A percentile compares a stretch with the other conserved stretches of the same genome.
phyloP scores from a whole-genome alignment of 2,797 vertebrate genomes.

The Gambusia yucatana region DNA sequence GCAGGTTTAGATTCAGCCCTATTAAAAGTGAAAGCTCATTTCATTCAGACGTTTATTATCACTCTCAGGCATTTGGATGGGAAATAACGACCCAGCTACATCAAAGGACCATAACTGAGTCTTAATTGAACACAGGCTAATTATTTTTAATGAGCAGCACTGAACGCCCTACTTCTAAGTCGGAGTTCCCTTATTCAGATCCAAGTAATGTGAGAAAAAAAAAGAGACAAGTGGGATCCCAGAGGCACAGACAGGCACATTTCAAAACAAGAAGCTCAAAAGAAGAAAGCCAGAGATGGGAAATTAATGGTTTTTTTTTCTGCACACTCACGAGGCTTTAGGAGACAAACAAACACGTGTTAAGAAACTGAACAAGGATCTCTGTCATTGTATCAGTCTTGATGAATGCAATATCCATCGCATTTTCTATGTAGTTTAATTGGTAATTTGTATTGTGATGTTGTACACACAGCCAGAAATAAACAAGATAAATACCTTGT shows the following conservation, averaged over 20 bases:
- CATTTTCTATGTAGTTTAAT: neutral
- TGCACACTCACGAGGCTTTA: conserved; percentile 26
- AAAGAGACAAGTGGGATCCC: conserved; percentile 52
- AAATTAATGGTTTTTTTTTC: conserved; percentile 4
- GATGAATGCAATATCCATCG: conserved; percentile 7
- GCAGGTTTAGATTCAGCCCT: conserved; percentile 22
- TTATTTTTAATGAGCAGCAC: conserved; percentile 81
- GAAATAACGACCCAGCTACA: conserved; percentile 46
- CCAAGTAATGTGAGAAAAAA: conserved; percentile 23
- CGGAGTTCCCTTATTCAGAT: conserved; percentile 56
- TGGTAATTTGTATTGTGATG: neutral
- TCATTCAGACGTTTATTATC: conserved; percentile 35
- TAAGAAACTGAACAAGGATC: conserved; percentile 9
- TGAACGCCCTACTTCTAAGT: conserved; percentile 59
- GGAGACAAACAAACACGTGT: conserved; percentile 48
- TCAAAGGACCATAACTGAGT: conserved; percentile 67
- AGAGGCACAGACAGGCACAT: conserved; percentile 32
- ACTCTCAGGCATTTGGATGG: conserved; percentile 34
- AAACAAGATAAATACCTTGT: neutral
- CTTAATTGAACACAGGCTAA: conserved; percentile 78
- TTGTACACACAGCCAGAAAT: neutral
- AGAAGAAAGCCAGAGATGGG: conserved; percentile 24
- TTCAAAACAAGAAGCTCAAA: conserved; percentile 53
- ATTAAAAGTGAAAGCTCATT: conserved; percentile 27
- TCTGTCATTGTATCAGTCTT: conserved; percentile 1